These are phyloP conservation scores for Taurulus bubalis DNA, from an alignment of 2,113 vertebrate genomes.

Conservation along the genomic window DNA sequence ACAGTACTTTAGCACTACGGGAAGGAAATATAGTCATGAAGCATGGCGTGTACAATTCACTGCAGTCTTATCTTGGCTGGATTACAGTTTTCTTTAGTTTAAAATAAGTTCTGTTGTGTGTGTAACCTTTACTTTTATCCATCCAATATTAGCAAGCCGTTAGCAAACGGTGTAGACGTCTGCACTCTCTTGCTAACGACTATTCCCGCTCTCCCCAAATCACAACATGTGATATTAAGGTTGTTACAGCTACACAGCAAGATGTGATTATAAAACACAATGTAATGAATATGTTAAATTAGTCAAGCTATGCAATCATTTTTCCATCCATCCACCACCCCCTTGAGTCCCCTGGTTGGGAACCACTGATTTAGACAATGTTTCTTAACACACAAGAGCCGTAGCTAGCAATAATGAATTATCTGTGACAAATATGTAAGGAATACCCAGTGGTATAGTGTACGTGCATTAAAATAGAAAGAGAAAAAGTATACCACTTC, in stretches of 20 bases:
- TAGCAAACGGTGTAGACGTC: not conserved
- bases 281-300: not conserved
- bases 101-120: no score
- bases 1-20: not conserved
- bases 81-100: no score
- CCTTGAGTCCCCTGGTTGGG: not conserved
- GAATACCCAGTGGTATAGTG: not conserved
- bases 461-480: not conserved
- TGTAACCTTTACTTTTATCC: not conserved
- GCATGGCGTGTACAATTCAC: not conserved
- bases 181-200: not conserved
- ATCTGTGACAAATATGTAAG: not conserved
- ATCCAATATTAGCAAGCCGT: not conserved
- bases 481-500: not conserved
- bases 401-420: conserved; percentile 1
- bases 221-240: not conserved
- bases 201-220: not conserved
- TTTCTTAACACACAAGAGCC: not conserved
- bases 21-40: not conserved
- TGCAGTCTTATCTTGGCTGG: no score
- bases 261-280: not conserved
- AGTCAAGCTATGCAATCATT: not conserved
- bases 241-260: not conserved
- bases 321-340: not conserved
- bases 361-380: not conserved